Conservation (phyloP, 2,113 vertebrate genomes). For the Chionomys nivalis region DNA sequence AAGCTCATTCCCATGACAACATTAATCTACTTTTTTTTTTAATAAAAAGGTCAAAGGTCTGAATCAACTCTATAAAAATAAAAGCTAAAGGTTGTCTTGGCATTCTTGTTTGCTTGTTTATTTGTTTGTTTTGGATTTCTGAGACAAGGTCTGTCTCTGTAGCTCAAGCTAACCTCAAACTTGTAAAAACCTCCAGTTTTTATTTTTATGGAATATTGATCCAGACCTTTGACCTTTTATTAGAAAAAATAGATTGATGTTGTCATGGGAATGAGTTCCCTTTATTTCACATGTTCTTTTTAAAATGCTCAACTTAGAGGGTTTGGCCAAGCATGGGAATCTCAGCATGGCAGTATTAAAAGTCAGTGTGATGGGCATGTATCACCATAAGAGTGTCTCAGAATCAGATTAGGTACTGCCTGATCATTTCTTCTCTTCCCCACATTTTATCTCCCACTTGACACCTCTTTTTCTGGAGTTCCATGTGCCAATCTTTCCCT, state of each 20-base stretch:
- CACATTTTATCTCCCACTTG: neutral
- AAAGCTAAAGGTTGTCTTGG: neutral
- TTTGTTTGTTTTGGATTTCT: neutral
- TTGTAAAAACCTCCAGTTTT: neutral
- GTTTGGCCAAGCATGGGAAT: neutral
- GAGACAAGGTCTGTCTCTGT: too few species aligned
- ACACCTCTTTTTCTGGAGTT: neutral
- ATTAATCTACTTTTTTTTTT: neutral
- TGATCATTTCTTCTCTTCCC: neutral
- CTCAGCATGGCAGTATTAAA: neutral
- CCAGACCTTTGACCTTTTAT: neutral
- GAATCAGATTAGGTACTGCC: neutral
- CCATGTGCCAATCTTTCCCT: neutral
- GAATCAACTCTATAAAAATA: too few species aligned
- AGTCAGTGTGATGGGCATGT: neutral
- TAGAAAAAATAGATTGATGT: neutral
- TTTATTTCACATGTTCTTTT: neutral
- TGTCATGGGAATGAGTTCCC: neutral
- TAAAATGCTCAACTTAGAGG: constrained; percentile 7
- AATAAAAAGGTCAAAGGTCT: neutral
- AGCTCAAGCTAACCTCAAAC: neutral
- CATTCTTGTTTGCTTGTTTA: neutral
- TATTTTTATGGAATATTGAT: neutral
- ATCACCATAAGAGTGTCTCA: neutral
- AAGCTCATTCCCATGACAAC: neutral